These are phyloP conservation scores for Asarcornis scutulata DNA, from an alignment of 2,113 vertebrate genomes.

Conservation along the genomic window DNA sequence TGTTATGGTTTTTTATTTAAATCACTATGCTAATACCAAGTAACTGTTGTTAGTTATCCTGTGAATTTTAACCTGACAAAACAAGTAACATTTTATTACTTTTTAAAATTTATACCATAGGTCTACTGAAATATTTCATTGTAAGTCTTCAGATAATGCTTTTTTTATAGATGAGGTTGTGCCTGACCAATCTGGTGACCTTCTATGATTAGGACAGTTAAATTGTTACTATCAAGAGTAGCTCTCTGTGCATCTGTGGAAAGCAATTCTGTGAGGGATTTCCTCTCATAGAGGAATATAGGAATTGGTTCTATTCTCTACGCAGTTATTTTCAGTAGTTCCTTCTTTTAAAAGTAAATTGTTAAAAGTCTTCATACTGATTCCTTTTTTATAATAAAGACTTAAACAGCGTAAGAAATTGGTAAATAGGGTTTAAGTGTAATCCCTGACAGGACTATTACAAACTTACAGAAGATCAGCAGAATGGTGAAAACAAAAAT, in stretches of 20 bases:
- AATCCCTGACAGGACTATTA: not conserved
- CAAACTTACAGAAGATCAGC: not conserved
- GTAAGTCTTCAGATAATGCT: not conserved
- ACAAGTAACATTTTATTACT: conserved; percentile 32
- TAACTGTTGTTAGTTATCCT: not conserved
- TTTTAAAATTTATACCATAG: not conserved
- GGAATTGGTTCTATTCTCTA: not conserved
- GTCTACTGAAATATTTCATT: not conserved
- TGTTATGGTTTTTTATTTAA: not conserved
- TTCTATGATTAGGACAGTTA: not conserved
- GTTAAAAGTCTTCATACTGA: not conserved
- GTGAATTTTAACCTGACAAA: conserved; percentile 1
- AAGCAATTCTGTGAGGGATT: not conserved
- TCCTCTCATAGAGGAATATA: not conserved
- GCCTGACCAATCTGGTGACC: too few relatives aligned
- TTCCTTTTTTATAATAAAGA: not conserved
- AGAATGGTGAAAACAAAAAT: not conserved
- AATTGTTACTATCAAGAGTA: not conserved
- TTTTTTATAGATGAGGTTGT: not conserved
- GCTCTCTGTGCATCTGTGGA: rapidly evolving
- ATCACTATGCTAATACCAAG: not conserved
- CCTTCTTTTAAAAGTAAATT: not conserved
- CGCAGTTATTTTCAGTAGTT: not conserved
- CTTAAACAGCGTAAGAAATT: not conserved
- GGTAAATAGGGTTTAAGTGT: not conserved